Percentiles rank a stretch among this genome's conserved stretches.
phyloP scores from a whole-genome alignment of 2,888 invertebrate species.

The Tuta absoluta region DNA sequence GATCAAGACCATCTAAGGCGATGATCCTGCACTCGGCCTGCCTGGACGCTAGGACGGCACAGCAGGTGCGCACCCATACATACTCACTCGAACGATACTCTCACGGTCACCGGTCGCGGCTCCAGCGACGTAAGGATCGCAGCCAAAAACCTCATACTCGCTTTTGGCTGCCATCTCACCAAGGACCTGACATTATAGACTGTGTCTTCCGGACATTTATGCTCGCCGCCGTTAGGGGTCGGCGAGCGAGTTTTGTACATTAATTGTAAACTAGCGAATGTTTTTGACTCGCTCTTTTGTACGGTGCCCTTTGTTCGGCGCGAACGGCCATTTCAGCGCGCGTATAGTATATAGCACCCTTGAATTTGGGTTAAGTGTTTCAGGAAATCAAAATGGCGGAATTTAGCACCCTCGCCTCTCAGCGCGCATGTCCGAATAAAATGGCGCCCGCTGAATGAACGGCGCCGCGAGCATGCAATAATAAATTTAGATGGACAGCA shows the following conservation, averaged over 20 bases:
- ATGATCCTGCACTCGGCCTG: conserved; percentile 63
- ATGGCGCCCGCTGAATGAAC: conserved; percentile 59
- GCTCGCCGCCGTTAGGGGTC: conserved; percentile 33
- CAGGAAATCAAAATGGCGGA: conserved; percentile 74
- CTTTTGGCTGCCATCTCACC: conserved; percentile 37
- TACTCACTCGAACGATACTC: conserved; percentile 40
- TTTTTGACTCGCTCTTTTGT: conserved; percentile 55
- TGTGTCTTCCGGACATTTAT: conserved; percentile 48
- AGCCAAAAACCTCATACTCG: conserved; percentile 34
- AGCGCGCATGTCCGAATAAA: conserved; percentile 67
- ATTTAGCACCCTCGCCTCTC: conserved; percentile 36
- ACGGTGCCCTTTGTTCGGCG: conserved; percentile 65
- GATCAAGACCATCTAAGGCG: conserved; percentile 86
- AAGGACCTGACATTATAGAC: conserved; percentile 39
- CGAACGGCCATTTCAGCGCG: conserved; percentile 44
- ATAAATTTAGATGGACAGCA: conserved; percentile 62
- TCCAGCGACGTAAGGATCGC: conserved; percentile 27
- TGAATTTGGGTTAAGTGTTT: conserved; percentile 74
- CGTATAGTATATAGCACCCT: conserved; percentile 31
- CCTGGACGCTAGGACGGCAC: conserved; percentile 79
- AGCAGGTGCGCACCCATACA: conserved; percentile 79
- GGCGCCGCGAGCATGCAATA: conserved; percentile 62
- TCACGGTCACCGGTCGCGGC: conserved; percentile 22
- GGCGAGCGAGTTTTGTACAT: conserved; percentile 58
- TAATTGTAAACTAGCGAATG: conserved; percentile 62